Percentiles rank a stretch among this genome's conserved stretches.
These are phyloP conservation scores for Melinaea marsaeus DNA, from an alignment of 2,888 invertebrate species.

Conservation along the genomic window DNA sequence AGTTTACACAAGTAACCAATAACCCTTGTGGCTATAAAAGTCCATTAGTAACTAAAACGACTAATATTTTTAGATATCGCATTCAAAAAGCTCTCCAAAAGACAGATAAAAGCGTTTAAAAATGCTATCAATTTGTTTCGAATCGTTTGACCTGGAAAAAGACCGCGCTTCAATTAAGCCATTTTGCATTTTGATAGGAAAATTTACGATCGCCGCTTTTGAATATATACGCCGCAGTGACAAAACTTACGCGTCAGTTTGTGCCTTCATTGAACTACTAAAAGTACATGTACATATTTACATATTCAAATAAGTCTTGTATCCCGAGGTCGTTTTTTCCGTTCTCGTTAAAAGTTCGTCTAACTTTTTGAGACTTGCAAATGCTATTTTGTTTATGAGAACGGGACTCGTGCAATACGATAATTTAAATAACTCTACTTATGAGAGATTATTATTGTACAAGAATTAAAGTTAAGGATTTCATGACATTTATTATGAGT, in stretches of 20 bases:
- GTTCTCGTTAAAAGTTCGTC: constrained; percentile 30
- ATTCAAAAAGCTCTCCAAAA: constrained; percentile 41
- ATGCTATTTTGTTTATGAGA: constrained; percentile 18
- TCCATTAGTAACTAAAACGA: constrained; percentile 9
- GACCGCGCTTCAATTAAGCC: constrained; percentile 75
- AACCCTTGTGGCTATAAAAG: constrained; percentile 9
- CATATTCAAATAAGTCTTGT: constrained; percentile 29
- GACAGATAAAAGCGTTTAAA: constrained; percentile 57
- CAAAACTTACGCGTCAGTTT: constrained; percentile 40
- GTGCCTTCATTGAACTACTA: constrained; percentile 26
- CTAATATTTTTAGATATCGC: constrained; percentile 21
- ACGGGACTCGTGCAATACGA: background rate
- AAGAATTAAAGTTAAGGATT: background rate
- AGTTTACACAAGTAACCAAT: background rate
- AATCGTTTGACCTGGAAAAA: constrained; percentile 72
- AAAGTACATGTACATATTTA: constrained; percentile 29
- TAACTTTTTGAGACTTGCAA: constrained; percentile 24
- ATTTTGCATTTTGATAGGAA: constrained; percentile 76
- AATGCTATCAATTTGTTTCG: constrained; percentile 70
- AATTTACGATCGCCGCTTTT: constrained; percentile 70
- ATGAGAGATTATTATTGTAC: background rate
- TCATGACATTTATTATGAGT: background rate
- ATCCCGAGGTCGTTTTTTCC: constrained; percentile 22
- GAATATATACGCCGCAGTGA: constrained; percentile 56
- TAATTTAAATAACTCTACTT: constrained; percentile 10